Base-by-base conservation (phyloP, 1,140 invertebrate species). In the Zeugodacus cucurbitae region DNA sequence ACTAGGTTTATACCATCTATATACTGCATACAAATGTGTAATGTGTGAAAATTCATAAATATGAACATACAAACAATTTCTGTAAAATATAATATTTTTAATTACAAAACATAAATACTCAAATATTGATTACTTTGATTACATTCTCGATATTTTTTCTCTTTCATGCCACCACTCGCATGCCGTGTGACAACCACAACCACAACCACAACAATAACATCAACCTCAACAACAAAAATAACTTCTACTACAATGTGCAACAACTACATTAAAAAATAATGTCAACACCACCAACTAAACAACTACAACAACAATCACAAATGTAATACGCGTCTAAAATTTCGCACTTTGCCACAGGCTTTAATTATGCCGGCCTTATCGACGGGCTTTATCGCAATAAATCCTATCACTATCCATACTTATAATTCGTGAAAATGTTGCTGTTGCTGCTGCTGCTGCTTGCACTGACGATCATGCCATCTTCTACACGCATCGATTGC, bases 401-500 rank as follows among this genome's bases (percentile, higher is more conserved):
- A 91, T 93, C 88, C 20, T 88, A 92, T 89, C 92, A 93, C 89
- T 93, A 93, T 93, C 92, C 92, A 22, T 93, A 93, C 89, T 93
- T 93, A 92, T 93, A 93, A 93, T 93, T 92, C 91, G 90, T 90
- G 67, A 74, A 48, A 82, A 48, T 48, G 74, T 14, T 82, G 74
- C 74, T 48, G 5, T 10, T 54, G 58, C 58, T 59, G 58, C 58
- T 59, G 58, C 58, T n/a, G 58, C 48, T 54, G 14, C 48, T 37
- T 74, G 41, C 74, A 82, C 1, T 54, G 41, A 37, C n/a, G 74
- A 22, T 70, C 22, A 70, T 62, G 26, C 1, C 29, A 26, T 17
- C 26, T 20, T 14, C 4, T 82, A 29, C n/a, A 82, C n/a, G 22
- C 74, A 44, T 48, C 41, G 74, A 44, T n/a, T 82, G 74, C 37